phyloP scores from a whole-genome alignment of 2,888 invertebrate genomes.

The Pollenia amentaria region DNA sequence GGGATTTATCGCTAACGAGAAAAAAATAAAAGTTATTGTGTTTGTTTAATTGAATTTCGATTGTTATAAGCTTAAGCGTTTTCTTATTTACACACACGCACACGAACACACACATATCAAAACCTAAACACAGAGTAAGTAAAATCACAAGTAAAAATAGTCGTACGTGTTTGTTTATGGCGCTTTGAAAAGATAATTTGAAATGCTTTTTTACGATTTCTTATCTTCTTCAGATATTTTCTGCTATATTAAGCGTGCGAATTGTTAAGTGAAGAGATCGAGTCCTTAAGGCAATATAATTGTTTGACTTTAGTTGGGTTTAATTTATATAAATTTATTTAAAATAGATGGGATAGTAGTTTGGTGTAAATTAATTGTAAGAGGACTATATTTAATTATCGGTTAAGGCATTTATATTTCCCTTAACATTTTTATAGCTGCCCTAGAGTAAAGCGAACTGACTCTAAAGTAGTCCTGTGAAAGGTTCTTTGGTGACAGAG shows the following conservation, averaged over 20 bases:
- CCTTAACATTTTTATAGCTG: too few relatives aligned
- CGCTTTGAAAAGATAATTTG: constrained; percentile 62
- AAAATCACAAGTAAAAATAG: too few relatives aligned
- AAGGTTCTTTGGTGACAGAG: too few relatives aligned
- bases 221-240: constrained; percentile 31
- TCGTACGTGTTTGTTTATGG: not conserved
- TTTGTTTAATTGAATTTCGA: constrained; percentile 85
- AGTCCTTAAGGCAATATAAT: not conserved
- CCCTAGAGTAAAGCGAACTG: too few relatives aligned
- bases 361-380: constrained; percentile 51
- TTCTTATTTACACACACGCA: constrained; percentile 50
- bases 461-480: too few relatives aligned
- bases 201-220: constrained; percentile 43
- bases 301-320: constrained; percentile 25
- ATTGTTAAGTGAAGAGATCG: constrained; percentile 15
- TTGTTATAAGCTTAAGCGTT: constrained; percentile 76
- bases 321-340: constrained; percentile 19
- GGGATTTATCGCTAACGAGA: constrained; percentile 79
- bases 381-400: too few relatives aligned
- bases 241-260: constrained; percentile 60
- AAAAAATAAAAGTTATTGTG: constrained; percentile 81
- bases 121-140: not conserved
- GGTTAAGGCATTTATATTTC: too few relatives aligned
- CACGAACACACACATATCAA: constrained; percentile 37
- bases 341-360: constrained; percentile 53